These are phyloP conservation scores for Cataglyphis cursor DNA, from an alignment of 2,888 invertebrate genomes.

Conservation along the genomic window DNA sequence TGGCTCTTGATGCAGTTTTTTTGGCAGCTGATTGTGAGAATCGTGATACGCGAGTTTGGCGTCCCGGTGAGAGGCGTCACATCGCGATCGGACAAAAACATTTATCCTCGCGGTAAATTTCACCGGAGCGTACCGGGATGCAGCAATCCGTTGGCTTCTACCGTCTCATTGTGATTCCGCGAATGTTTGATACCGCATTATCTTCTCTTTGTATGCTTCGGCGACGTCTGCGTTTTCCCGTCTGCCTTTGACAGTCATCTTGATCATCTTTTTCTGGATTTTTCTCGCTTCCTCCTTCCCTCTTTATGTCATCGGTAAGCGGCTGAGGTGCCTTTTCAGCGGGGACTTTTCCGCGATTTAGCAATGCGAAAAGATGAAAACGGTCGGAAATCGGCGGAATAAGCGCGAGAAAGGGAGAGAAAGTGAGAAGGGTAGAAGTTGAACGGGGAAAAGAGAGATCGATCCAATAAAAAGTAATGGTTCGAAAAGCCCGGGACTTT, in stretches of 20 bases:
- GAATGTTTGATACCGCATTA: constrained; percentile 55
- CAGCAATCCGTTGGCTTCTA: constrained; percentile 62
- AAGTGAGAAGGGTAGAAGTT: constrained; percentile 29
- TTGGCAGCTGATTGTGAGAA: neutral
- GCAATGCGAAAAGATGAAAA: constrained; percentile 44
- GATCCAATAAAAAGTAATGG: constrained; percentile 80
- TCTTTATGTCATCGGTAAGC: constrained; percentile 62
- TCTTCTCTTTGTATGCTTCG: constrained; percentile 50
- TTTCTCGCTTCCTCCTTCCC: constrained; percentile 33
- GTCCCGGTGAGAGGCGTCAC: neutral
- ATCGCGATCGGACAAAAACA: constrained; percentile 39
- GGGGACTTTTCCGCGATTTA: constrained; percentile 68
- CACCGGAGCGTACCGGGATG: constrained; percentile 55
- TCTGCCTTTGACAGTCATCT: constrained; percentile 63
- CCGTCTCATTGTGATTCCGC: constrained; percentile 54
- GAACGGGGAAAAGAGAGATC: constrained; percentile 55
- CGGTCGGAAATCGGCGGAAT: constrained; percentile 53
- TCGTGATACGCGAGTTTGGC: constrained; percentile 9
- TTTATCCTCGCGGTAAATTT: constrained; percentile 52
- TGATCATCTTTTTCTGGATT: constrained; percentile 67
- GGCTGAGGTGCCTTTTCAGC: constrained; percentile 69
- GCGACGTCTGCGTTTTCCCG: constrained; percentile 36
- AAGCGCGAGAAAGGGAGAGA: constrained; percentile 47
- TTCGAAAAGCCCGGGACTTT: constrained; percentile 79
- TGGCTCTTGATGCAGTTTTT: neutral